These are phyloP conservation scores for Sphecodes monilicornis DNA, from an alignment of 2,888 invertebrate species.

Conservation along the genomic window DNA sequence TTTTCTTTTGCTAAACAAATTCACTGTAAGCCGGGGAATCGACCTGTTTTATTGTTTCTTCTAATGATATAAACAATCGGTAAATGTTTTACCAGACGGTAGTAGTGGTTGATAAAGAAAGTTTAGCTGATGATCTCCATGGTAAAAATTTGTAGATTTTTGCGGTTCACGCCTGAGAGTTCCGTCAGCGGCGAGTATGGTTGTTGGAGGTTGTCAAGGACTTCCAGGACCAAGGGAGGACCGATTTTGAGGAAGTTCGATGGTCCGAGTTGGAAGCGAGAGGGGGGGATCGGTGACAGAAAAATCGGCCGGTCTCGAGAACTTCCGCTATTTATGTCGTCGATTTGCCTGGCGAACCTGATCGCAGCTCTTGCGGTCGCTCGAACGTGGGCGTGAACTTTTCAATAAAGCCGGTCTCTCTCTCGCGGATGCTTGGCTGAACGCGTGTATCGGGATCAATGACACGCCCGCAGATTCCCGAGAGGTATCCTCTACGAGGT, in stretches of 20 bases:
- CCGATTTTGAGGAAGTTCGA: not conserved
- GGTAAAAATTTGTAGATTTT: not conserved
- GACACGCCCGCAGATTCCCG: slow-evolving; percentile 77
- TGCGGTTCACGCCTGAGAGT: not conserved
- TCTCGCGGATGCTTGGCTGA: slow-evolving; percentile 60
- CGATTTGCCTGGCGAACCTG: slow-evolving; percentile 22
- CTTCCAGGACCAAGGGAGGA: not conserved
- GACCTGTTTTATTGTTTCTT: no score
- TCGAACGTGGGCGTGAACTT: slow-evolving; percentile 71
- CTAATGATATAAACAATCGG: no score
- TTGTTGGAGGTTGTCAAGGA: not conserved
- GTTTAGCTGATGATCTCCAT: no score
- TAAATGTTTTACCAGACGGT: no score
- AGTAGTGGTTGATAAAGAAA: no score
- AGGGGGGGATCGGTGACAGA: not conserved
- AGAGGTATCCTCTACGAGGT: slow-evolving; percentile 72
- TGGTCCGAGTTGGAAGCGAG: not conserved
- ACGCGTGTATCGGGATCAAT: slow-evolving; percentile 78
- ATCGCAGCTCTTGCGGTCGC: slow-evolving; percentile 25
- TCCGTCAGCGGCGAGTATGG: not conserved
- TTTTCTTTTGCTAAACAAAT: no score
- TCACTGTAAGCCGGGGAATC: no score
- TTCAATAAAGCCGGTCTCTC: slow-evolving; percentile 68
- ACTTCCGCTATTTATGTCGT: slow-evolving; percentile 29
- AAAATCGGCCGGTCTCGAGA: slow-evolving; percentile 9